Base-by-base conservation (phyloP, 2,797 vertebrate genomes). In the Hyperoplus immaculatus region DNA sequence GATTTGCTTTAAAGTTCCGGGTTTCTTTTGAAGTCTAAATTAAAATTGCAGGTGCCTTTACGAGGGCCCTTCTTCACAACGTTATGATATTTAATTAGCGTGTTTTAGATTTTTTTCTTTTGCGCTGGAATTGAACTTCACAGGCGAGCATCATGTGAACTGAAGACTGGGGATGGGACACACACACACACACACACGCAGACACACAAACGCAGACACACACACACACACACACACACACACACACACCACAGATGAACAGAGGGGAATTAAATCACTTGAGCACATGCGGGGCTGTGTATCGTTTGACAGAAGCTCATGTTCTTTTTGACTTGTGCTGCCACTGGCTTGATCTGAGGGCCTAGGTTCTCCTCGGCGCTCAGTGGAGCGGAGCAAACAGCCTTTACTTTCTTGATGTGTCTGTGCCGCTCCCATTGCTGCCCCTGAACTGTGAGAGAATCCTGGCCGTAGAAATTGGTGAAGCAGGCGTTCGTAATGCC, bases 11-110 rank as follows among this genome's bases (percentile, higher is more conserved):
- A 95, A 95, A 96, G 94, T 95, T 91, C 88, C 89, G 76, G 86
- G 29, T 3, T 89, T 93, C 95, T 95, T 96, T 96, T 95, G 95
- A 96, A 95, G 94, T 96, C 94, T 95, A 95, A 96, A 96, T 96
- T 95, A 95, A 96, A 96, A 96, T 95, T 95, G 90, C 94, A 95
- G 95, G 94, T 95, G 93, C 93, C 93, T 95, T 95, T 95, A 95
- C 93, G 88, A 93, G 88, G 93, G 87, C 80, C 29, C 92, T 90
- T 88, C 91, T 93, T 94, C 89, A 89, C 88, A 95, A 95, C 95
- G 94, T 94, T 95, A 92, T 93, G 91, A 95, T 94, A 95, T 95
- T 95, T 95, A 96, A 95, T 96, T 95, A 95, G 93, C 84, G 83
- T 94, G 93, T 95, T 95, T 29, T 95, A 94, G 95, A 95, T 94